Evolutionary conservation across 2,797 vertebrate genomes (phyloP).

Genomic region (Buphagus erythrorhynchus): DNA sequence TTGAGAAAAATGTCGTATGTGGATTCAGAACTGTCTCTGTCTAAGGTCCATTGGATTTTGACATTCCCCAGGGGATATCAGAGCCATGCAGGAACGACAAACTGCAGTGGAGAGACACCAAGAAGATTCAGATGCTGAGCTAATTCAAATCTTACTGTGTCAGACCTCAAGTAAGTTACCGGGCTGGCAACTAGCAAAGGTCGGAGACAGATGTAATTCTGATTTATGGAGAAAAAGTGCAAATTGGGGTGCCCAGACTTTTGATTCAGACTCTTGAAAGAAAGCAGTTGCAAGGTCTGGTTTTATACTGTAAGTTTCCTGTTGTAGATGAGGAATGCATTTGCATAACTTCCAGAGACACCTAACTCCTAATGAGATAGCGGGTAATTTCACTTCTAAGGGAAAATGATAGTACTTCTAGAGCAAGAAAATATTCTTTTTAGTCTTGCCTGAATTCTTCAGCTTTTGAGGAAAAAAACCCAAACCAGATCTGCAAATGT

Average conservation of each 20-base stretch:
- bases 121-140: background rate
- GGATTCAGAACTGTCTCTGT: background rate
- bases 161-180: background rate
- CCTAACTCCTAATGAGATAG: background rate
- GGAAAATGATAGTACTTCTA: background rate
- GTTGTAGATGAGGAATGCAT: background rate
- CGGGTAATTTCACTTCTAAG: background rate
- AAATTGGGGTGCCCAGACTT: background rate
- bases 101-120: background rate
- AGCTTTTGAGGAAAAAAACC: background rate
- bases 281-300: background rate
- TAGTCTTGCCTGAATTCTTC: fast-evolving
- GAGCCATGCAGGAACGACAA: background rate
- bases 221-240: background rate
- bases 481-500: background rate
- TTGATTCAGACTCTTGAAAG: background rate
- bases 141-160: background rate
- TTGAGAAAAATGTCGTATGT: background rate
- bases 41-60: background rate
- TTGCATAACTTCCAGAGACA: background rate
- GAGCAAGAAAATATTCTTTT: background rate
- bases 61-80: background rate
- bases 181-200: background rate
- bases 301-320: background rate
- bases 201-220: background rate